Conservation (phyloP, 2,888 invertebrate species). For the Euphydryas editha region DNA sequence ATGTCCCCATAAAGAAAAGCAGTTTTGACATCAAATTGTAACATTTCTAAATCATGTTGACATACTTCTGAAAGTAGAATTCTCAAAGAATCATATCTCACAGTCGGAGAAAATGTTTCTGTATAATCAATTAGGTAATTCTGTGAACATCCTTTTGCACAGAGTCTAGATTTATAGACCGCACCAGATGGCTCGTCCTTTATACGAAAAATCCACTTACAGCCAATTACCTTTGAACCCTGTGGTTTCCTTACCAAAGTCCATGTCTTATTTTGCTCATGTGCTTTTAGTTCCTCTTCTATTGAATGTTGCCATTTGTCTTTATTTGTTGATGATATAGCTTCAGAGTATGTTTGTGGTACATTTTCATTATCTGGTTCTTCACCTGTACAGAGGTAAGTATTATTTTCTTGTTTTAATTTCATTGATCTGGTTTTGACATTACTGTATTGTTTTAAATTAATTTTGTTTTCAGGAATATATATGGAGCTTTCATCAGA, state of each 20-base stretch:
- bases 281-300: not conserved
- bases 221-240: constrained; percentile 42
- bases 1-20: no score
- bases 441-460: not conserved
- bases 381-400: not conserved
- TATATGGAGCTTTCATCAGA: no score
- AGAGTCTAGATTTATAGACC: no score
- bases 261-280: not conserved
- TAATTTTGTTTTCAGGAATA: not conserved
- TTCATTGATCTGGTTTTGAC: not conserved
- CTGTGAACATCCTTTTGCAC: no score
- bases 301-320: not conserved
- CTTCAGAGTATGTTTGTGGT: not conserved
- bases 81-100: no score
- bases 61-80: no score
- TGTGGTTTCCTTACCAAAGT: constrained; percentile 21
- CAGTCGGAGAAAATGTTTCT: no score
- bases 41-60: no score
- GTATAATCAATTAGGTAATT: no score
- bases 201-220: constrained; percentile 35
- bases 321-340: not conserved
- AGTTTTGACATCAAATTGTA: no score
- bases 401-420: not conserved
- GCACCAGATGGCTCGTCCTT: not conserved
- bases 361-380: not conserved